These are phyloP conservation scores for Pteropus rufus DNA, from an alignment of 2,797 vertebrate species.

Conservation along the genomic window DNA sequence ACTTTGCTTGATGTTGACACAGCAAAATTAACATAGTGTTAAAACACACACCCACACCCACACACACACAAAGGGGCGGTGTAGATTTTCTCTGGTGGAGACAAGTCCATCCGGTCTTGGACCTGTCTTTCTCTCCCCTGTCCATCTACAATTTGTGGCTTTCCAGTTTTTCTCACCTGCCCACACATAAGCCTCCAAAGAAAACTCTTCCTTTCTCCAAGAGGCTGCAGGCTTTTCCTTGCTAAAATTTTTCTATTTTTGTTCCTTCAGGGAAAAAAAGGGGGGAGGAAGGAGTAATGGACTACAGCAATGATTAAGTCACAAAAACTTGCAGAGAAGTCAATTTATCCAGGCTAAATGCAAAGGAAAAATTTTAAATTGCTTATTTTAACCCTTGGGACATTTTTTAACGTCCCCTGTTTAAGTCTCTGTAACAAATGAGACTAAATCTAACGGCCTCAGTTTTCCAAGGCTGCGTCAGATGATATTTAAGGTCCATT, in stretches of 20 bases:
- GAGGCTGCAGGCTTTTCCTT: background rate
- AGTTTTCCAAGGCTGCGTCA: background rate
- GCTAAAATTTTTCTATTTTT: background rate
- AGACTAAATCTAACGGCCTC: background rate
- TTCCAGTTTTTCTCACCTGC: background rate
- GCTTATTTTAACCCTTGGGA: background rate
- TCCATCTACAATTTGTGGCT: background rate
- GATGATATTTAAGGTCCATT: background rate
- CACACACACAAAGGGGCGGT: no score
- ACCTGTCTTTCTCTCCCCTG: background rate
- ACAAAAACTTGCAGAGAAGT: background rate
- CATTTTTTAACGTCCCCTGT: background rate
- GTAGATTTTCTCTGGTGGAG: background rate
- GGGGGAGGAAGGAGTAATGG: background rate
- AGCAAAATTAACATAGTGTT: background rate
- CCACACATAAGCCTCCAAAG: background rate
- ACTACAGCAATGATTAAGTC: background rate
- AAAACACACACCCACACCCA: background rate
- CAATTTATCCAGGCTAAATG: background rate
- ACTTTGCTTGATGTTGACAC: background rate
- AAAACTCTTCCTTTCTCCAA: constrained; percentile 9
- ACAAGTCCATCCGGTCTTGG: background rate
- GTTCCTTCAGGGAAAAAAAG: background rate
- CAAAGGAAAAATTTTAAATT: background rate
- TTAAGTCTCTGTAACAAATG: background rate